Evolutionary conservation across 2,797 vertebrate genomes (phyloP).

Genomic region (Loriculus beryllinus): DNA sequence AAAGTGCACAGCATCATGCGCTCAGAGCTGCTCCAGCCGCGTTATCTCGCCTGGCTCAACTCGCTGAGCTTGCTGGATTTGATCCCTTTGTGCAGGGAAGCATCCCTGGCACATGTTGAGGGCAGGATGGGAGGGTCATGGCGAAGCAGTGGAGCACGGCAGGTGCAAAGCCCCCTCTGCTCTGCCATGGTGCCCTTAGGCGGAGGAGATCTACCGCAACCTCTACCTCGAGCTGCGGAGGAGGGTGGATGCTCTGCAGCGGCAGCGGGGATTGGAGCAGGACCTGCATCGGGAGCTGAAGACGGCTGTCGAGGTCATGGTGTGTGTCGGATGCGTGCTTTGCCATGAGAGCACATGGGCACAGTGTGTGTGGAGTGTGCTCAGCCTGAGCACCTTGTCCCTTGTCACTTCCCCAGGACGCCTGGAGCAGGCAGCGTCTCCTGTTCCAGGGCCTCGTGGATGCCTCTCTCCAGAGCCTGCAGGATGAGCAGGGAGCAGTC

Average conservation of each 20-base stretch:
- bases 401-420: constrained; percentile 13
- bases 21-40: accelerated
- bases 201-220: constrained; percentile 71
- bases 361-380: accelerated
- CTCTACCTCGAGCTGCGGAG: constrained; percentile 73
- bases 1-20: background rate
- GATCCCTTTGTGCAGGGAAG: background rate
- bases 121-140: background rate
- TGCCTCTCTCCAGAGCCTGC: background rate
- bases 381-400: accelerated
- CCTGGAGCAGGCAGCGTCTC: constrained; percentile 38
- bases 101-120: accelerated
- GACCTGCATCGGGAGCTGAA: constrained; percentile 70
- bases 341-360: accelerated
- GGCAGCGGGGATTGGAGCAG: constrained; percentile 59
- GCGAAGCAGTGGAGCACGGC: background rate
- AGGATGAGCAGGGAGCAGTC: constrained; percentile 16
- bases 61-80: background rate
- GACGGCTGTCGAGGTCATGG: constrained; percentile 58
- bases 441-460: background rate
- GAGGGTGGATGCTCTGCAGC: constrained; percentile 72
- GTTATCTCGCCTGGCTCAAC: accelerated
- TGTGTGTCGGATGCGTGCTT: background rate
- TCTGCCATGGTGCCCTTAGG: constrained; percentile 39
- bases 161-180: accelerated